These are phyloP conservation scores for Eristalis intricaria DNA, from an alignment of 2,888 invertebrate genomes.

Conservation along the genomic window DNA sequence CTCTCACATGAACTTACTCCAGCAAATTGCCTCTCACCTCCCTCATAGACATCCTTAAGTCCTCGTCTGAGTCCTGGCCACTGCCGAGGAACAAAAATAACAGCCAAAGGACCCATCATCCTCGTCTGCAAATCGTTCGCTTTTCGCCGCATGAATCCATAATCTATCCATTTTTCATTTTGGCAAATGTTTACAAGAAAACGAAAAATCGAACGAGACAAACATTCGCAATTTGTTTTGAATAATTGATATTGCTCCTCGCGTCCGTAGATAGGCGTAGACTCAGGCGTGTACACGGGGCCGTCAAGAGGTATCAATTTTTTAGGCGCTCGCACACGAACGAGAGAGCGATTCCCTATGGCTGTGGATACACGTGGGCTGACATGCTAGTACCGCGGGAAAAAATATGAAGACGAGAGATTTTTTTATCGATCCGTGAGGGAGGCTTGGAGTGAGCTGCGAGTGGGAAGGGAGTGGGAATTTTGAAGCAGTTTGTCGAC, in stretches of 20 bases:
- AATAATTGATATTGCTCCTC: not conserved
- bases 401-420: not conserved
- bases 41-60: not conserved
- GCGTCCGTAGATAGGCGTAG: not conserved
- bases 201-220: not conserved
- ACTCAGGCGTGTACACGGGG: not conserved
- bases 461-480: no score
- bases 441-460: not conserved
- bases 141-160: not conserved
- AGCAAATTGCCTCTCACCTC: not conserved
- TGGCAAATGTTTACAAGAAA: not conserved
- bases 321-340: not conserved
- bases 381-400: not conserved
- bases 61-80: not conserved
- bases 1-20: not conserved
- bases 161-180: not conserved
- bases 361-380: not conserved
- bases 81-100: not conserved
- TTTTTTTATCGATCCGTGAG: not conserved
- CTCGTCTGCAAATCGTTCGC: not conserved
- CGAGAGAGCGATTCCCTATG: not conserved
- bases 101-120: not conserved
- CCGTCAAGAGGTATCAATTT: not conserved
- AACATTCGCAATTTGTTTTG: slow-evolving; percentile 5
- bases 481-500: no score